Percentiles rank a stretch among this genome's conserved stretches.
phyloP scores from a whole-genome alignment of 1,140 invertebrate species.

The Drosophila arawakana region DNA sequence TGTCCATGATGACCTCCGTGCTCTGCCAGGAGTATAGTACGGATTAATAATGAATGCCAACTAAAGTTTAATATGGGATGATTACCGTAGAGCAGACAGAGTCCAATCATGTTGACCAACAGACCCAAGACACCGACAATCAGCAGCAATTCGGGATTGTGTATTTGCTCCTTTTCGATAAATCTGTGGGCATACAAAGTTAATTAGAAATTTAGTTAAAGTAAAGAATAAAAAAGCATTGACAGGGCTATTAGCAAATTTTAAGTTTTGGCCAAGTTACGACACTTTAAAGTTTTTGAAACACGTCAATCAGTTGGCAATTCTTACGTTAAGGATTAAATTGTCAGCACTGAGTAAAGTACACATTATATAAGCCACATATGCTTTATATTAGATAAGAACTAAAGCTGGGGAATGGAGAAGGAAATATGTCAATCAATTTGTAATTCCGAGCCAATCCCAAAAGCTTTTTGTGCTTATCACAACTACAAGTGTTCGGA shows the following conservation, averaged over 20 bases:
- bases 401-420: neutral
- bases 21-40: conserved; percentile 85
- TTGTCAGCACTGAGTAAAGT: neutral
- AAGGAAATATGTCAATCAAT: conserved; percentile 15
- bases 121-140: conserved; percentile 92
- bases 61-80: neutral
- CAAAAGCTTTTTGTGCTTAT: conserved; percentile 10
- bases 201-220: neutral
- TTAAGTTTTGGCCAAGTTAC: neutral
- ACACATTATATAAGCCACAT: neutral
- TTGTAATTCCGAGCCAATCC: conserved; percentile 10
- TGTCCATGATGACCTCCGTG: conserved; percentile 91
- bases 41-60: conserved; percentile 10
- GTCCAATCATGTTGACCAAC: conserved; percentile 92
- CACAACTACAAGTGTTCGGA: neutral
- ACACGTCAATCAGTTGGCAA: neutral
- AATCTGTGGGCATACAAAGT: conserved; percentile 85
- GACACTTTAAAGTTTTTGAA: neutral
- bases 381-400: conserved; percentile 1
- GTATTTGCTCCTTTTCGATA: conserved; percentile 93
- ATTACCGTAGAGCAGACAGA: conserved; percentile 92
- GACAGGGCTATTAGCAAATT: too few relatives aligned
- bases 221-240: neutral
- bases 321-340: neutral
- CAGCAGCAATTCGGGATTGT: conserved; percentile 90